phyloP scores from a whole-genome alignment of 2,888 invertebrate genomes.

The Lathronympha strigana region DNA sequence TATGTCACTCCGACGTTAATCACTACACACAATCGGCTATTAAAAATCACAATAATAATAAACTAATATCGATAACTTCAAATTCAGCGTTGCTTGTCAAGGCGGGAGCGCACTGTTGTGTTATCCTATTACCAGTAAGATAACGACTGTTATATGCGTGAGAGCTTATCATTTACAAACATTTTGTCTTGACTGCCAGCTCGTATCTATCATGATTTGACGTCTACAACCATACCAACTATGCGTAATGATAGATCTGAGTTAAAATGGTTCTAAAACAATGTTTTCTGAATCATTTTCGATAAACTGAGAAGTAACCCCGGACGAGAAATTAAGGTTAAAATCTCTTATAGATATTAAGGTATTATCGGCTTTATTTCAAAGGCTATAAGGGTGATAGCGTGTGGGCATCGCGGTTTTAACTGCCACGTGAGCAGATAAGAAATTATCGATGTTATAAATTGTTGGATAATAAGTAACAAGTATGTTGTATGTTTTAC shows the following conservation, averaged over 20 bases:
- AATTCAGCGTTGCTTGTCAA: background rate
- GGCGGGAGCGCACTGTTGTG: background rate
- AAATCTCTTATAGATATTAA: background rate
- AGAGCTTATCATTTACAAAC: constrained; percentile 6
- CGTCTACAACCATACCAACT: background rate
- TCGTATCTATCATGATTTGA: background rate
- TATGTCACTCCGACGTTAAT: background rate
- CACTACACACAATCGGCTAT: background rate
- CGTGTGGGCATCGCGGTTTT: background rate
- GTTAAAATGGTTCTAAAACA: background rate
- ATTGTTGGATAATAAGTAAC: background rate
- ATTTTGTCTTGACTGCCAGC: background rate
- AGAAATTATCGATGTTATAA: constrained; percentile 7
- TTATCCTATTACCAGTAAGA: constrained; percentile 12
- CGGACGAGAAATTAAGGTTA: constrained; percentile 14
- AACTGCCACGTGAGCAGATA: constrained; percentile 3
- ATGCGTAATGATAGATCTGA: background rate
- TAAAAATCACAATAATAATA: background rate
- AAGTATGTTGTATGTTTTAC: background rate
- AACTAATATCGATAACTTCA: background rate
- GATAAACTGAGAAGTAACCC: constrained; percentile 43
- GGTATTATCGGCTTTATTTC: background rate
- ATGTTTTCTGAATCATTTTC: background rate
- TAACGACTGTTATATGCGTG: constrained; percentile 13
- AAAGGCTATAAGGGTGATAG: background rate